Percentiles rank a stretch among this genome's conserved stretches.
Evolutionary conservation across 2,888 invertebrate genomes (phyloP).

Genomic region (Himalopsyche anomala): DNA sequence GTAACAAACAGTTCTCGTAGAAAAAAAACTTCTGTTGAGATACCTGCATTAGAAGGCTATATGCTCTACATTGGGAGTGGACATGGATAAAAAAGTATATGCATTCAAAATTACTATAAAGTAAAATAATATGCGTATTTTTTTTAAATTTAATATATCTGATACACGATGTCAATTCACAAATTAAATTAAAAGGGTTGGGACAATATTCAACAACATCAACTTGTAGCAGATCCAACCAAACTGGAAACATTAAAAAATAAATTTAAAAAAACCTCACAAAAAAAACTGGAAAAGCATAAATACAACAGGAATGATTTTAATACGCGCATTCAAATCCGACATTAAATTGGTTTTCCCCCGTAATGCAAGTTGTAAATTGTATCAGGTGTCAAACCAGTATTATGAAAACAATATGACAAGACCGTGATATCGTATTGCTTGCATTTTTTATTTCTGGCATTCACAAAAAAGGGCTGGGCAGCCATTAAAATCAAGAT

Average conservation of each 20-base stretch:
- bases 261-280: background rate
- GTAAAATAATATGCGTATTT: too few species aligned
- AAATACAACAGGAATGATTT: slow-evolving; percentile 53
- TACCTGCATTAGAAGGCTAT: too few species aligned
- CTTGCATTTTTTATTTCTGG: slow-evolving; percentile 13
- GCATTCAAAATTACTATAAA: too few species aligned
- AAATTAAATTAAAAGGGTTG: background rate
- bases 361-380: slow-evolving; percentile 31
- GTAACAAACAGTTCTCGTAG: too few species aligned
- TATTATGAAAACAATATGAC: slow-evolving; percentile 31
- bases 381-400: slow-evolving; percentile 26
- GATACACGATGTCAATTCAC: background rate
- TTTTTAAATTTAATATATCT: too few species aligned
- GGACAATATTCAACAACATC: background rate
- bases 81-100: too few species aligned
- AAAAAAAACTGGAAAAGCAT: slow-evolving; percentile 41
- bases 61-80: too few species aligned
- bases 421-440: slow-evolving; percentile 5
- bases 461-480: slow-evolving; percentile 18
- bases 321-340: slow-evolving; percentile 48
- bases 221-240: background rate
- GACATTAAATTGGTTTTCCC: slow-evolving; percentile 53
- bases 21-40: too few species aligned
- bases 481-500: slow-evolving; percentile 1
- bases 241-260: background rate